Evolutionary conservation across 2,888 invertebrate genomes (phyloP).

Genomic region (Julus scandinavius): DNA sequence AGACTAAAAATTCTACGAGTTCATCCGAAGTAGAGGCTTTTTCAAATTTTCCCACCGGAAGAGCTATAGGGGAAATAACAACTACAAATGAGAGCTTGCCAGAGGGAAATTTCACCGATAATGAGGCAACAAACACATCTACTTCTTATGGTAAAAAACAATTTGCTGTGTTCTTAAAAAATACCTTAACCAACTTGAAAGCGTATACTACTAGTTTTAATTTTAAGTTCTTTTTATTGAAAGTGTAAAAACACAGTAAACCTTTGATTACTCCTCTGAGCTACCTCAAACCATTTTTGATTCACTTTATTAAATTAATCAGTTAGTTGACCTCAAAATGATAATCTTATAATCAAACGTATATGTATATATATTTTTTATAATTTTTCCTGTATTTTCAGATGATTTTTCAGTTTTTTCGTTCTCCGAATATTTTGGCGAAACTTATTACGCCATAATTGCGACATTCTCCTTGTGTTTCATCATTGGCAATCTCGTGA

Average conservation of each 20-base stretch:
- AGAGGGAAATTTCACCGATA: background rate
- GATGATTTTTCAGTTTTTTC: background rate
- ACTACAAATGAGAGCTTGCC: background rate
- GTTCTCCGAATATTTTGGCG: slow-evolving; percentile 12
- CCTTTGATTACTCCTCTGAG: too few relatives aligned
- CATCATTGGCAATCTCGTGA: background rate
- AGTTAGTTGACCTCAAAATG: too few relatives aligned
- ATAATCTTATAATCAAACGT: too few relatives aligned
- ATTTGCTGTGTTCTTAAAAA: too few relatives aligned
- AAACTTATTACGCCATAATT: slow-evolving; percentile 17
- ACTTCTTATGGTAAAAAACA: background rate
- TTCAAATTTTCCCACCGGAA: background rate
- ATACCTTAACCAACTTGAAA: too few relatives aligned
- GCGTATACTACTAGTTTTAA: too few relatives aligned
- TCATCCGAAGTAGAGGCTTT: background rate
- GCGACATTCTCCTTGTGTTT: background rate
- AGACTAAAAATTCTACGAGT: background rate
- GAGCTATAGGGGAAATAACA: background rate
- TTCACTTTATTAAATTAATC: too few relatives aligned
- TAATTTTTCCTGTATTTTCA: background rate
- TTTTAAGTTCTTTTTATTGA: too few relatives aligned
- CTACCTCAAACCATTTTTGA: too few relatives aligned
- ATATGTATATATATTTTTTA: too few relatives aligned
- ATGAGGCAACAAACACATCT: background rate
- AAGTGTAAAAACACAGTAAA: too few relatives aligned